Conservation (phyloP, 2,797 vertebrate species). For the Pterois miles region DNA sequence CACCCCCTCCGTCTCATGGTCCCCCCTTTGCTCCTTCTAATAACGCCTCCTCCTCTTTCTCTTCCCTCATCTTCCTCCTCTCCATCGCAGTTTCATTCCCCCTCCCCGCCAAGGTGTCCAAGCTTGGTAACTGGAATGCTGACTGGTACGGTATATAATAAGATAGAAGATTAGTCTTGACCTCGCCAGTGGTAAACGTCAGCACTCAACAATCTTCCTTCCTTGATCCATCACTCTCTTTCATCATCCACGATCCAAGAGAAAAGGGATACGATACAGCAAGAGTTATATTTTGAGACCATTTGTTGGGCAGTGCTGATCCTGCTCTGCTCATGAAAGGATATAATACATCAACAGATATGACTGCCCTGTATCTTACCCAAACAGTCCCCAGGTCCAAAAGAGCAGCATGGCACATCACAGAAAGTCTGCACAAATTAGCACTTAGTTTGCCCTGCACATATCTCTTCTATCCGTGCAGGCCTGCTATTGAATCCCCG, state of each 20-base stretch:
- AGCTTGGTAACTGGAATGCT: constrained; percentile 56
- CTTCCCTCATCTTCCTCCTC: constrained; percentile 40
- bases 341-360: constrained; percentile 36
- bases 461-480: constrained; percentile 47
- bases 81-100: constrained; percentile 19
- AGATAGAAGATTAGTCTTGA: constrained; percentile 49
- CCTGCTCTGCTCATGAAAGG: constrained; percentile 20
- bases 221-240: constrained; percentile 20
- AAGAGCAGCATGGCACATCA: constrained; percentile 40
- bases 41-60: not conserved
- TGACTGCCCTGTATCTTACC: constrained; percentile 23
- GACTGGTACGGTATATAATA: constrained; percentile 60
- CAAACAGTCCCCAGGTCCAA: constrained; percentile 41
- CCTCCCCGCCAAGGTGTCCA: not conserved
- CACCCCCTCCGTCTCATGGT: not conserved
- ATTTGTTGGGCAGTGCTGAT: not conserved
- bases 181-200: constrained; percentile 36
- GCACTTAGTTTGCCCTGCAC: constrained; percentile 56
- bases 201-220: constrained; percentile 13
- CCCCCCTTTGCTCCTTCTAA: constrained; percentile 9
- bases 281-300: constrained; percentile 2
- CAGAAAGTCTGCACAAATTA: constrained; percentile 72
- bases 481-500: constrained; percentile 62
- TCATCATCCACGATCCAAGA: not conserved
- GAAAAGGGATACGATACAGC: not conserved